Percentiles rank a stretch among this genome's conserved stretches.
Evolutionary conservation across 1,140 invertebrate species (phyloP).

Genomic region (Bombus superbus): DNA sequence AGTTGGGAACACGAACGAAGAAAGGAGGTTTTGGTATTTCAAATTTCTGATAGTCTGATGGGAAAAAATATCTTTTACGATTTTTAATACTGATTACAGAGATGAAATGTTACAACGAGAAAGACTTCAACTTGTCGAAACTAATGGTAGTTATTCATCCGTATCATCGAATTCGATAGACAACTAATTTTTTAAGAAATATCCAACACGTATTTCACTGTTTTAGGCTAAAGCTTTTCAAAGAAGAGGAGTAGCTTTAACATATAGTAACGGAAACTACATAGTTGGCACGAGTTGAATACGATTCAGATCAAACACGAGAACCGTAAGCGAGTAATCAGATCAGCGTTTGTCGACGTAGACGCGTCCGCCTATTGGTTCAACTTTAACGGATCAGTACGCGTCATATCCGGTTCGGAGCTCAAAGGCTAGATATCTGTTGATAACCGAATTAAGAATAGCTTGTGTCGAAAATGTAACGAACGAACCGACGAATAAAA

Average conservation of each 20-base stretch:
- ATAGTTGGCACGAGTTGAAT: neutral
- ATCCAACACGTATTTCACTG: neutral
- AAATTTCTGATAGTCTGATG: neutral
- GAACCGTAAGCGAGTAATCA: neutral
- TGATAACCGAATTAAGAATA: neutral
- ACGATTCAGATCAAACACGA: neutral
- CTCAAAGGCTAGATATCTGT: neutral
- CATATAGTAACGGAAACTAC: neutral
- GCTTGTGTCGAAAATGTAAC: neutral
- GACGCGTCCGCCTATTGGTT: conserved; percentile 23
- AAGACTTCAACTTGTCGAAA: neutral
- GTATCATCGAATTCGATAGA: neutral
- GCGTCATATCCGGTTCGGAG: conserved; percentile 11
- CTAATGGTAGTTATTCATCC: neutral
- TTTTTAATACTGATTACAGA: neutral
- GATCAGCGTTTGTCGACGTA: conserved; percentile 6
- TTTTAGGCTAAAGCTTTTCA: rapidly evolving
- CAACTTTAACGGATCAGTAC: conserved; percentile 18
- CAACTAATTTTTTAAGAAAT: neutral
- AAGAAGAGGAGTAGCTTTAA: too few species aligned
- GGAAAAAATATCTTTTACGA: too few species aligned
- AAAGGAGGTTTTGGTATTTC: too few species aligned
- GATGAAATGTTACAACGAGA: neutral
- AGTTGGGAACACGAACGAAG: neutral
- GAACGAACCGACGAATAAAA: neutral